These are phyloP conservation scores for Oreochromis spilurus DNA, from an alignment of 2,113 vertebrate species.

Conservation along the genomic window DNA sequence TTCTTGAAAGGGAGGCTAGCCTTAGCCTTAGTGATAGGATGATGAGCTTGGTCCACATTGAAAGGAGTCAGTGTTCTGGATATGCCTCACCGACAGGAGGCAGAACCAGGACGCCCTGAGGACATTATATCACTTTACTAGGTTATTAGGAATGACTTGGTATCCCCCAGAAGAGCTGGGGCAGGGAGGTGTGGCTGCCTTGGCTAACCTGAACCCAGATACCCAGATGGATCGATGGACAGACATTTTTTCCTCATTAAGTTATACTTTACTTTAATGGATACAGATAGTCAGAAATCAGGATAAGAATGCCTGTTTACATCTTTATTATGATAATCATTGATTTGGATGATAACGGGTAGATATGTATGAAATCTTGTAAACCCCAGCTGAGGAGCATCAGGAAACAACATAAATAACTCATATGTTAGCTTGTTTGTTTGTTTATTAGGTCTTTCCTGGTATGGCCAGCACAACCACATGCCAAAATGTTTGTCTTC, in stretches of 20 bases:
- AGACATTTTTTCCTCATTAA: background rate
- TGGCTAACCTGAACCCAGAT: background rate
- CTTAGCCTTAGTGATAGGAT: background rate
- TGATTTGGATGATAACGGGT: background rate
- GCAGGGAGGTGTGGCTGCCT: background rate
- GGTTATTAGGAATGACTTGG: background rate
- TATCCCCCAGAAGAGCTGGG: background rate
- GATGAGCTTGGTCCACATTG: background rate
- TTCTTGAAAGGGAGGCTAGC: background rate
- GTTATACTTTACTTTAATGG: background rate
- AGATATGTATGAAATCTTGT: background rate
- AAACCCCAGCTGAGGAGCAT: background rate
- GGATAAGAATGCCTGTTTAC: background rate
- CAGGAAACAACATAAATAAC: background rate
- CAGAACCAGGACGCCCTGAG: background rate
- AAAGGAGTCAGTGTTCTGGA: background rate
- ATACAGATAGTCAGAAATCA: background rate
- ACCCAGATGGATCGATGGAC: background rate
- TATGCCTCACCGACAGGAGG: background rate
- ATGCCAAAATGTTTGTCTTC: background rate
- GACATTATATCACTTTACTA: background rate
- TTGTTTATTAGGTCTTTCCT: background rate
- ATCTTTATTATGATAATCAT: background rate
- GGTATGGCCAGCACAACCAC: background rate
- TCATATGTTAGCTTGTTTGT: background rate